Percentiles rank a stretch among this genome's conserved stretches.
Evolutionary conservation across 2,888 invertebrate genomes (phyloP).

Genomic region (Siphlonurus alternatus): DNA sequence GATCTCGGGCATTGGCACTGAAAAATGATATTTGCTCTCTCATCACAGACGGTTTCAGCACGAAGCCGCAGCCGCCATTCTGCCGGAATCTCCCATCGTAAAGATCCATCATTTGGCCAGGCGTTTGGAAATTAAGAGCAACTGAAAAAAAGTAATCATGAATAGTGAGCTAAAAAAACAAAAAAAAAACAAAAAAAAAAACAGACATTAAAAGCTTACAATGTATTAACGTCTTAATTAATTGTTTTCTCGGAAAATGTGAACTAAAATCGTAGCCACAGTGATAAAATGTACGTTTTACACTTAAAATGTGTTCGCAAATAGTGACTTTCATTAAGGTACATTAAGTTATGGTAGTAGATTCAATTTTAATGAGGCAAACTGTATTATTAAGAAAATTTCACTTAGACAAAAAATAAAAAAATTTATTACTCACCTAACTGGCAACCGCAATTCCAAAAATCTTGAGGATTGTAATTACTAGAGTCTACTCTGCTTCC

Average conservation of each 20-base stretch:
- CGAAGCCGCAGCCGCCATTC: conserved; percentile 41
- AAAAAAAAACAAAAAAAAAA: background rate
- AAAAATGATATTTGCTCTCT: conserved; percentile 27
- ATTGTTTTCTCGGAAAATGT: too few species aligned
- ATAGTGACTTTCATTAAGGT: too few species aligned
- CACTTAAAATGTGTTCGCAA: too few species aligned
- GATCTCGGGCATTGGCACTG: conserved; percentile 26
- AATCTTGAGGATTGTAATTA: conserved; percentile 31
- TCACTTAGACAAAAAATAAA: too few species aligned
- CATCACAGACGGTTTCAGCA: conserved; percentile 38
- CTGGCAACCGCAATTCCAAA: conserved; percentile 40
- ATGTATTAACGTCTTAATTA: too few species aligned
- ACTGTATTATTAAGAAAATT: background rate
- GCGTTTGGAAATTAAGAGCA: conserved; percentile 38
- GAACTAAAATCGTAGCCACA: too few species aligned
- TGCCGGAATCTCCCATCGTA: conserved; percentile 39
- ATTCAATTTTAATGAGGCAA: too few species aligned
- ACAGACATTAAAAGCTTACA: too few species aligned
- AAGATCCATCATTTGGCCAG: conserved; percentile 41
- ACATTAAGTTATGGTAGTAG: too few species aligned
- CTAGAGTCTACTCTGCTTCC: conserved; percentile 33
- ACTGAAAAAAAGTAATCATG: conserved; percentile 21
- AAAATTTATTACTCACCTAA: conserved; percentile 27
- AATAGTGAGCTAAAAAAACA: background rate
- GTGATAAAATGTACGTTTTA: too few species aligned